phyloP scores from a whole-genome alignment of 2,797 vertebrate species.

The Siniperca scherzeri region DNA sequence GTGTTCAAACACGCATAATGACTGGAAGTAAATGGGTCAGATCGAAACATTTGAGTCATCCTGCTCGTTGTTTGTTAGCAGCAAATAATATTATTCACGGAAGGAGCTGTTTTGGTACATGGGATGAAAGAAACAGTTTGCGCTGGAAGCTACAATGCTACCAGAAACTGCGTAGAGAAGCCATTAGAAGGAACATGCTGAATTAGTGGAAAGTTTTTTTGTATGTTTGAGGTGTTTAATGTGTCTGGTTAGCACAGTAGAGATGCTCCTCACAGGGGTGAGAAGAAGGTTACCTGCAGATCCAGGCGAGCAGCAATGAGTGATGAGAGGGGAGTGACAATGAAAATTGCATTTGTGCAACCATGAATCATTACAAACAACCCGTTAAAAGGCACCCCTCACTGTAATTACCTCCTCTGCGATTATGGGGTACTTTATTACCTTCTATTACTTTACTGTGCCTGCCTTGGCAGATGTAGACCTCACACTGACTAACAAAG shows the following conservation, averaged over 20 bases:
- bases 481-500: constrained; percentile 77
- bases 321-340: constrained; percentile 83
- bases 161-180: background rate
- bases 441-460: constrained; percentile 74
- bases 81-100: constrained; percentile 17
- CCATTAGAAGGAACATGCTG: background rate
- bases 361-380: constrained; percentile 86
- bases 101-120: constrained; percentile 5
- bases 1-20: constrained; percentile 10
- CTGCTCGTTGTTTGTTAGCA: background rate
- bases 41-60: constrained; percentile 20
- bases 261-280: constrained; percentile 31
- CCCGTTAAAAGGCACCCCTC: constrained; percentile 80
- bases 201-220: constrained; percentile 25
- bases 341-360: constrained; percentile 83
- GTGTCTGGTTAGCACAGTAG: background rate
- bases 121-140: constrained; percentile 14
- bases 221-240: background rate
- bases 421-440: constrained; percentile 80
- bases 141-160: constrained; percentile 18
- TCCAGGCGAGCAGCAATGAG: constrained; percentile 72
- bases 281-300: constrained; percentile 62
- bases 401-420: constrained; percentile 84
- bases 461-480: constrained; percentile 73
- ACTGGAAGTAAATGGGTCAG: constrained; percentile 18